phyloP scores from a whole-genome alignment of 2,797 vertebrate genomes.

The Danio choprae region DNA sequence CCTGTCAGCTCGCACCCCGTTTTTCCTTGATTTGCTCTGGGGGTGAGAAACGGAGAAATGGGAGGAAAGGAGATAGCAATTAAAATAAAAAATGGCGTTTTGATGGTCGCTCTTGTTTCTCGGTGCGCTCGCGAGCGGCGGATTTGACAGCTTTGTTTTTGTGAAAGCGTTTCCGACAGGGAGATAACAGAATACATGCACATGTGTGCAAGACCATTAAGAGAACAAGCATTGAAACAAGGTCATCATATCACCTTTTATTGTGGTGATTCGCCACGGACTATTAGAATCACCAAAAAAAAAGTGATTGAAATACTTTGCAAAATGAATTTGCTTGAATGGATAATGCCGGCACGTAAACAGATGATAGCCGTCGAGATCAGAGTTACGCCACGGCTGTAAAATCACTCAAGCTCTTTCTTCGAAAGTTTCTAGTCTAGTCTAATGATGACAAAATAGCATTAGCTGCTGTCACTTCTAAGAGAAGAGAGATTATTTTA shows the following conservation, averaged over 20 bases:
- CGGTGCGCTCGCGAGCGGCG: slow-evolving; percentile 69
- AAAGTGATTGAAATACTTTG: background rate
- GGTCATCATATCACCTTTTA: slow-evolving; percentile 58
- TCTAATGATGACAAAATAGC: slow-evolving; percentile 90
- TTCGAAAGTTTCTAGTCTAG: slow-evolving; percentile 85
- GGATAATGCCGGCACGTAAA: slow-evolving; percentile 50
- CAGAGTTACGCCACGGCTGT: slow-evolving; percentile 5
- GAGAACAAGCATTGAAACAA: slow-evolving; percentile 75
- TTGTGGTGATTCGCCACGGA: slow-evolving; percentile 32
- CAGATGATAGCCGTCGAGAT: slow-evolving; percentile 32
- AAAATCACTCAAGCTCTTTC: slow-evolving; percentile 77
- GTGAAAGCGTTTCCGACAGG: slow-evolving; percentile 78
- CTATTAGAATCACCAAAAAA: slow-evolving; percentile 31
- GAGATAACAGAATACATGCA: slow-evolving; percentile 78
- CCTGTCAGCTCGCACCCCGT: slow-evolving; percentile 82
- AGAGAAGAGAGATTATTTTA: slow-evolving; percentile 90
- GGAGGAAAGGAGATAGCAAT: slow-evolving; percentile 81
- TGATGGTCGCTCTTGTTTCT: slow-evolving; percentile 81
- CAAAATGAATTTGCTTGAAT: slow-evolving; percentile 75
- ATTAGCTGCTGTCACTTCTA: slow-evolving; percentile 90
- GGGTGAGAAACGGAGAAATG: slow-evolving; percentile 84
- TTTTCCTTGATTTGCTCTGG: slow-evolving; percentile 84
- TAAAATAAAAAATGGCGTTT: slow-evolving; percentile 83
- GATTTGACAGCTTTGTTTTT: slow-evolving; percentile 79
- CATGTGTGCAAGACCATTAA: slow-evolving; percentile 77